Percentiles rank a stretch among this genome's conserved stretches.
Conservation (phyloP, 2,113 vertebrate species). For the Fukomys damarensis region DNA sequence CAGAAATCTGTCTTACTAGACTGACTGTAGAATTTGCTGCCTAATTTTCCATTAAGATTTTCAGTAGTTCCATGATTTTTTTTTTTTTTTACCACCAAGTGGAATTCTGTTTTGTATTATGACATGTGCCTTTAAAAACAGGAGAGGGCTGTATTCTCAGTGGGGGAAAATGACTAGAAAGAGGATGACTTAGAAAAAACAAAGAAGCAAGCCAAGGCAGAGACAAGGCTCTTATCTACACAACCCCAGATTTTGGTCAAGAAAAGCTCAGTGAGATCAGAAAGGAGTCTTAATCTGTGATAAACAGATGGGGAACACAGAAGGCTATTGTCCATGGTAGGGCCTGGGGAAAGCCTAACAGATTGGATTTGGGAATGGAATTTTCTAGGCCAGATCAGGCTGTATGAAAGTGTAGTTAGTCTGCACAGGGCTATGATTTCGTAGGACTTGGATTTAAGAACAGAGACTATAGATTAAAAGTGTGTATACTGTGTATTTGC, state of each 20-base stretch:
- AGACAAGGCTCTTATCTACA: slow-evolving; percentile 56
- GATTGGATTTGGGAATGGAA: not conserved
- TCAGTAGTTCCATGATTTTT: not conserved
- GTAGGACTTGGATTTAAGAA: not conserved
- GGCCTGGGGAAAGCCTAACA: not conserved
- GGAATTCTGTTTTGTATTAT: slow-evolving; percentile 58
- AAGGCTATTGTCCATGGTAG: not conserved
- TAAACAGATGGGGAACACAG: not conserved
- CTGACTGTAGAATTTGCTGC: not conserved
- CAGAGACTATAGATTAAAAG: not conserved
- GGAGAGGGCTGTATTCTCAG: slow-evolving; percentile 2
- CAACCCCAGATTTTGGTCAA: slow-evolving; percentile 64
- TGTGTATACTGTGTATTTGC: fast-evolving
- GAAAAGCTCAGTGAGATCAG: slow-evolving; percentile 63
- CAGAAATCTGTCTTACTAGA: not conserved
- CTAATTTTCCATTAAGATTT: slow-evolving; percentile 30
- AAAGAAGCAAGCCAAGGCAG: slow-evolving; percentile 51
- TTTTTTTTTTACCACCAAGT: not conserved
- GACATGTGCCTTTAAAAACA: slow-evolving; percentile 50
- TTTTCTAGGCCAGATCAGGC: slow-evolving; percentile 60
- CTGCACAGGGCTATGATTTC: not conserved
- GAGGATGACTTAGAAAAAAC: slow-evolving; percentile 44
- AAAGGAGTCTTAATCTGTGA: slow-evolving; percentile 58
- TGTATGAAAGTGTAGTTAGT: not conserved
- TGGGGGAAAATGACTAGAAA: slow-evolving; percentile 14